phyloP scores from a whole-genome alignment of 2,797 vertebrate genomes.

The Enteromius argenteus region DNA sequence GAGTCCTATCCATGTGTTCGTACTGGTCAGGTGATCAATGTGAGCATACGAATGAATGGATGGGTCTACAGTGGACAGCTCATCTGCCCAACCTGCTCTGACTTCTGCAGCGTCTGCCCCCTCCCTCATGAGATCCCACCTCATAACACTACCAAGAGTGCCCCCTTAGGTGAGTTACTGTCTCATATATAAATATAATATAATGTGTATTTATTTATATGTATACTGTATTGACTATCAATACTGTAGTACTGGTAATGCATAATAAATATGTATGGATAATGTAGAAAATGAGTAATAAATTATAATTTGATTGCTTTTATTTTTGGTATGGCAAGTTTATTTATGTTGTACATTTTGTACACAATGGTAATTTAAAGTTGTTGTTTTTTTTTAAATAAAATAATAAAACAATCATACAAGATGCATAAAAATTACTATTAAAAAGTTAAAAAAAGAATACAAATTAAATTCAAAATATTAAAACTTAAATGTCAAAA shows the following conservation, averaged over 20 bases:
- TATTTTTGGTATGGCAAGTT: background rate
- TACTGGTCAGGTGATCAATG: conserved; percentile 84
- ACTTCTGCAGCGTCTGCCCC: conserved; percentile 90
- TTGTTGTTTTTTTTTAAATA: background rate
- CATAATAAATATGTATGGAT: background rate
- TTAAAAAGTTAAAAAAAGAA: background rate
- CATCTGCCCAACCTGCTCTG: conserved; percentile 87
- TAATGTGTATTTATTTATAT: too few relatives aligned
- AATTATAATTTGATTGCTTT: background rate
- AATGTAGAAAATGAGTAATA: background rate
- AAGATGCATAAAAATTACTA: background rate
- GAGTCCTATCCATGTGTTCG: conserved; percentile 82
- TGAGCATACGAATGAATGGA: conserved; percentile 85
- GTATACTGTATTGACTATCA: too few relatives aligned
- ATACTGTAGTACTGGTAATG: background rate
- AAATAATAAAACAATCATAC: background rate
- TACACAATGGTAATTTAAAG: background rate
- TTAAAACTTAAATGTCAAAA: background rate
- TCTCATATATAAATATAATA: too few relatives aligned
- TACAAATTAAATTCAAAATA: background rate
- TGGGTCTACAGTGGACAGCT: conserved; percentile 92
- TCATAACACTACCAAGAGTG: conserved; percentile 81
- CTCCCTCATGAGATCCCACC: conserved; percentile 83
- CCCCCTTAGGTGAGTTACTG: conserved; percentile 81
- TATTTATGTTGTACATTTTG: background rate